Conservation (phyloP, 2,797 vertebrate genomes). For the Lagodon rhomboides region DNA sequence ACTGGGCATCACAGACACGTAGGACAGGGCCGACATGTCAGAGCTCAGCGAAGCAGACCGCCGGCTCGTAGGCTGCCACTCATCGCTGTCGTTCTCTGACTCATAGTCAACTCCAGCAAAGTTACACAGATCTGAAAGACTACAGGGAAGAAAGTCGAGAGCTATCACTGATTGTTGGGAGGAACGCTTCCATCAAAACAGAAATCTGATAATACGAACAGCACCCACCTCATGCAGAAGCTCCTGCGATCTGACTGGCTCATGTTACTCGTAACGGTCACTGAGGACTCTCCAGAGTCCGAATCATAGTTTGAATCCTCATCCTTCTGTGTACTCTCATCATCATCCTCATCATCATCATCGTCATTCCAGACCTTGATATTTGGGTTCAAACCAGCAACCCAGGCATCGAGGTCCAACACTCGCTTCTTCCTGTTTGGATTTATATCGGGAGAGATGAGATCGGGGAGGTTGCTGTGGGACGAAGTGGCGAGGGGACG, state of each 20-base stretch:
- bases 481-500: not conserved
- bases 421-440: constrained; percentile 47
- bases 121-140: constrained; percentile 85
- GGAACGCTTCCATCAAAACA: not conserved
- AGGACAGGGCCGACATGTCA: constrained; percentile 84
- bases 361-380: constrained; percentile 63
- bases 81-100: constrained; percentile 72
- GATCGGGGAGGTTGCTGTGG: constrained; percentile 25
- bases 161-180: not conserved
- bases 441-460: constrained; percentile 34
- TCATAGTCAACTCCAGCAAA: constrained; percentile 82
- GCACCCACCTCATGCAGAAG: constrained; percentile 86
- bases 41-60: constrained; percentile 85
- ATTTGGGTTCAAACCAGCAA: constrained; percentile 73
- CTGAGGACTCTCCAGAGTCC: constrained; percentile 85
- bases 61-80: constrained; percentile 59
- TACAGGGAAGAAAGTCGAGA: constrained; percentile 36
- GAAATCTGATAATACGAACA: not conserved
- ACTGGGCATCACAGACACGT: constrained; percentile 82
- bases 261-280: constrained; percentile 86
- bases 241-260: constrained; percentile 84
- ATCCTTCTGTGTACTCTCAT: constrained; percentile 82
- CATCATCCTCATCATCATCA: constrained; percentile 72
- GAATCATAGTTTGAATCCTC: constrained; percentile 85
- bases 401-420: constrained; percentile 67